Evolutionary conservation across 1,140 invertebrate species (phyloP), one percentile per base, ranked within the genome.

Genomic region (Lepidotrigona ventralis): DNA sequence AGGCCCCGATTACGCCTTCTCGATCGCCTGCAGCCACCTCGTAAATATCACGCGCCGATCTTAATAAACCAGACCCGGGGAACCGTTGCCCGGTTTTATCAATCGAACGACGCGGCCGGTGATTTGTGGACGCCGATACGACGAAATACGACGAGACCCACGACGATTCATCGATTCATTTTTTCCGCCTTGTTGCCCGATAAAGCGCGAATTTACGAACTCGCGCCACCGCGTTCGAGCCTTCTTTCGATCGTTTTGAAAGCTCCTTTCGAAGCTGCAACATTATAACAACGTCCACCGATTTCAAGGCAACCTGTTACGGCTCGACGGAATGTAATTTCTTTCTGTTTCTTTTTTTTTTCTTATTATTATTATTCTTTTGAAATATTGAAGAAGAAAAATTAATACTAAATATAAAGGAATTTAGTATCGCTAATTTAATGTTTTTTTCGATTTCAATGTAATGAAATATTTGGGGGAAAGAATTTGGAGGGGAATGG

Each of bases 41-140:
- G 73, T 76, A 76, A 81, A 81, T 66, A 76, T 76, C 80, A 51
- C 2, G 5, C 2, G 53, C n/a, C 60, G 80, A 81, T 81, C 73
- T 76, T 76, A 81, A 81, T 81, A 81, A 81, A 81, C 72, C 80
- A 76, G 51, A 46, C 33, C 72, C 21, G 14, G 15, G 23, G 17
- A 19, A 63, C n/a, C 54, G 81, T 53, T 53, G 56, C 75, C 75
- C 46, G 81, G 53, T 79, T 83, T 83, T 78, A 78, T 79, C 74
- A 78, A 78, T 79, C 46, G 74, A 53, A 60, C 74, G 66, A 58
- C 80, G 80, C n/a, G 54, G 54, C 64, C 68, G 68, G 64, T 77
- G 83, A 78, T 78, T 88, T 86, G 85, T 80, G 69, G 78, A 84
- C 63, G 71, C 54, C 78, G 89, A 90, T 90, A 89, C 66, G 63